Evolutionary conservation across 1,140 invertebrate species (phyloP).

Genomic region (Aphis gossypii): DNA sequence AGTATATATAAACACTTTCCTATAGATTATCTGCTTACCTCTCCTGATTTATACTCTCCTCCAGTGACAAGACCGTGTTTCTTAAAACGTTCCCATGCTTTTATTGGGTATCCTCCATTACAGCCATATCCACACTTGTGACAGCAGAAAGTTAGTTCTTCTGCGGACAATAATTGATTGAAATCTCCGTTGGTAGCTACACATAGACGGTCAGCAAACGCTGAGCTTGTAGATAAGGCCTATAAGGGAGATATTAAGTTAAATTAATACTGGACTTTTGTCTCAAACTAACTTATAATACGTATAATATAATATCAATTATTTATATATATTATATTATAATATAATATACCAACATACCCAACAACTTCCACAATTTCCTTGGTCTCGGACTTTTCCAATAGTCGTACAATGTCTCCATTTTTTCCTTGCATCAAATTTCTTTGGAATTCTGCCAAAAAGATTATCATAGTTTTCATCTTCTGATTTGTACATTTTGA

Average conservation of each 20-base stretch:
- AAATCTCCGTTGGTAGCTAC: constrained; percentile 69
- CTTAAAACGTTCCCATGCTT: constrained; percentile 44
- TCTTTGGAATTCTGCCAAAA: constrained; percentile 69
- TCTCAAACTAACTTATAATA: too few species aligned
- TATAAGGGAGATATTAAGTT: background rate
- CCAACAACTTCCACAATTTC: constrained; percentile 70
- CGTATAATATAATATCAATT: background rate
- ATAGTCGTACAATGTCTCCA: constrained; percentile 87
- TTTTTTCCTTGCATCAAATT: constrained; percentile 80
- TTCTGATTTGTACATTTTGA: background rate
- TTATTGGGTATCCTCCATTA: constrained; percentile 54
- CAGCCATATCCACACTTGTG: constrained; percentile 52
- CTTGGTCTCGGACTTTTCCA: constrained; percentile 79
- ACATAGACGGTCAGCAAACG: constrained; percentile 76
- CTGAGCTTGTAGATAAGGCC: constrained; percentile 60
- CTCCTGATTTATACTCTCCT: constrained; percentile 31
- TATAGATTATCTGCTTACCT: constrained; percentile 62
- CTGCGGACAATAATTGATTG: constrained; percentile 70
- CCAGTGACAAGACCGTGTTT: constrained; percentile 50
- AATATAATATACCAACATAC: background rate
- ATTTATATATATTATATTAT: background rate
- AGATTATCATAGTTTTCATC: background rate
- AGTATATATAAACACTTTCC: background rate
- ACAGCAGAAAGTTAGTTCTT: constrained; percentile 67
- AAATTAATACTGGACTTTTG: too few species aligned